phyloP scores from a whole-genome alignment of 1,140 invertebrate species.

The Tribolium madens region DNA sequence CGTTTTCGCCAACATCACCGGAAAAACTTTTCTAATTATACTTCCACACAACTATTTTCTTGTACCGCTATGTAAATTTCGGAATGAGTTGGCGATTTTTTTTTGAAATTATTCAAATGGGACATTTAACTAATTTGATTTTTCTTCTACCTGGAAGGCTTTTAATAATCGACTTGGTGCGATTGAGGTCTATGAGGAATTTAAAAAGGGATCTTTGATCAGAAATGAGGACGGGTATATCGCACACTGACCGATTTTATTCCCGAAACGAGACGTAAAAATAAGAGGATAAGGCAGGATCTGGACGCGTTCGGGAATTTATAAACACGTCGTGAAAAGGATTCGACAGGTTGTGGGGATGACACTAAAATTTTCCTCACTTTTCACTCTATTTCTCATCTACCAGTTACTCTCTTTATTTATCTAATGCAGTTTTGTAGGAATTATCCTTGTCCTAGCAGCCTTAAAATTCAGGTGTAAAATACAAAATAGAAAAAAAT shows the following conservation, averaged over 20 bases:
- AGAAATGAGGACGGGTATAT: neutral
- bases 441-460: too few relatives aligned
- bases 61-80: neutral
- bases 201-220: slow-evolving; percentile 2
- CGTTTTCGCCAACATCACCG: neutral
- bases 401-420: too few relatives aligned
- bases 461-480: too few relatives aligned
- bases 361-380: neutral
- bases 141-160: neutral
- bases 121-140: neutral
- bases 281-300: neutral
- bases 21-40: slow-evolving; percentile 21
- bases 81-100: neutral
- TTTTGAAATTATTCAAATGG: slow-evolving; percentile 22
- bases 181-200: neutral
- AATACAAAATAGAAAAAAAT: too few relatives aligned
- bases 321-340: neutral
- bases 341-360: neutral
- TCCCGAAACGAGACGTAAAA: slow-evolving; percentile 5
- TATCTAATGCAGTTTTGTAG: too few relatives aligned
- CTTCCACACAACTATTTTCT: slow-evolving; percentile 14
- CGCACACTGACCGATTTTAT: slow-evolving; percentile 10
- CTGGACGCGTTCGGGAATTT: neutral
- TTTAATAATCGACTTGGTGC: neutral
- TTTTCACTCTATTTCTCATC: too few relatives aligned